These are phyloP conservation scores for Lepus europaeus DNA, from an alignment of 2,113 vertebrate genomes.

Conservation along the genomic window DNA sequence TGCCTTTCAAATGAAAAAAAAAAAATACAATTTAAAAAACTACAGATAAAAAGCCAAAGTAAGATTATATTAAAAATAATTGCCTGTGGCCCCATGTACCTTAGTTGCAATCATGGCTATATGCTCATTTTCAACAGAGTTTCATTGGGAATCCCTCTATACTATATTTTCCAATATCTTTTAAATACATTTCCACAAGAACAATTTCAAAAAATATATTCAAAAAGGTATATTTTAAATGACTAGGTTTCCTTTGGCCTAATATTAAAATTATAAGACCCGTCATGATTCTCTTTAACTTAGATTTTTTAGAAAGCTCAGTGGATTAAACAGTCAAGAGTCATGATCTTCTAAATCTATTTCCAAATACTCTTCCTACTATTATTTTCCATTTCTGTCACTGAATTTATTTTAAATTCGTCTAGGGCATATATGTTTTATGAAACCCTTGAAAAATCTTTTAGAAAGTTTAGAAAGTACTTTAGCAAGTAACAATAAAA, in stretches of 20 bases:
- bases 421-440: not conserved
- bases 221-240: not conserved
- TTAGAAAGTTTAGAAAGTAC: not conserved
- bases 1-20: no score
- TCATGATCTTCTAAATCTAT: not conserved
- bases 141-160: not conserved
- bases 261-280: not conserved
- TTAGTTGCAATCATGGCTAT: not conserved
- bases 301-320: not conserved
- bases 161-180: not conserved
- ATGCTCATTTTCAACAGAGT: not conserved
- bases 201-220: not conserved
- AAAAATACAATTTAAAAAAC: no score
- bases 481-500: not conserved
- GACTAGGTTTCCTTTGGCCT: not conserved
- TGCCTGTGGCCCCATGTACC: fast-evolving
- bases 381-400: not conserved
- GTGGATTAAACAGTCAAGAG: not conserved
- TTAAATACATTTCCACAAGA: not conserved
- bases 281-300: not conserved
- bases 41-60: no score
- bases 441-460: not conserved
- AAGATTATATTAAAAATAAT: not conserved
- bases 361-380: not conserved
- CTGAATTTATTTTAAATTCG: not conserved